Evolutionary conservation across 2,797 vertebrate species (phyloP).

Genomic region (Epinephelus coioides): DNA sequence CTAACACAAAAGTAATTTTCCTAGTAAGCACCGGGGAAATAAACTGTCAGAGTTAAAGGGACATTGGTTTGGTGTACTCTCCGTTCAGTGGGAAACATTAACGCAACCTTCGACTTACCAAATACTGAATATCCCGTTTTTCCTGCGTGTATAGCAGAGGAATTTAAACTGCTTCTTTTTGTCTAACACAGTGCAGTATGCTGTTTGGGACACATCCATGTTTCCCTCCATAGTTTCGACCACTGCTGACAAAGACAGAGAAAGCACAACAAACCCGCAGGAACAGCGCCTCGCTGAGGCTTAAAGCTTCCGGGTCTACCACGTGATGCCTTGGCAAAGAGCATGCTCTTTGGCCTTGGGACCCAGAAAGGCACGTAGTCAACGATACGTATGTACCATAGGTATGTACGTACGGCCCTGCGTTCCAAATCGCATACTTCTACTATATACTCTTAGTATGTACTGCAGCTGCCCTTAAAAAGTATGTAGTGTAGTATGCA

Average conservation of each 20-base stretch:
- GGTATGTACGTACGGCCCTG: no score
- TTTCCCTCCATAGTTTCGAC: neutral
- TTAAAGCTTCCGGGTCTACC: no score
- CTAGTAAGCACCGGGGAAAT: neutral
- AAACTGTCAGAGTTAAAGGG: neutral
- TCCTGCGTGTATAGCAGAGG: slow-evolving; percentile 71
- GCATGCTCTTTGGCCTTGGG: no score
- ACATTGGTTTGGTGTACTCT: neutral
- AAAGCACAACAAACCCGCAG: no score
- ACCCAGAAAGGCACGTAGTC: no score
- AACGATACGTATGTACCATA: no score
- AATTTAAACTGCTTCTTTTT: slow-evolving; percentile 65
- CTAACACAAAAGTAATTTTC: neutral
- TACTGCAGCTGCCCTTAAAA: no score
- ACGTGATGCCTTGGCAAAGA: no score
- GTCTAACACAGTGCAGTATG: slow-evolving; percentile 72
- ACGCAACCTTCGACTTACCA: slow-evolving; percentile 68
- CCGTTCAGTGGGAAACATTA: neutral
- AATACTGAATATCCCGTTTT: slow-evolving; percentile 55
- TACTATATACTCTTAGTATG: no score
- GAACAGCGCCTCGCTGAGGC: no score
- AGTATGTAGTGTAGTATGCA: no score
- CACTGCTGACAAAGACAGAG: neutral
- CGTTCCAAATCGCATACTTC: no score
- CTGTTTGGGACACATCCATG: slow-evolving; percentile 28